Evolutionary conservation across 2,113 vertebrate species (phyloP).

Genomic region (Verasper variegatus): DNA sequence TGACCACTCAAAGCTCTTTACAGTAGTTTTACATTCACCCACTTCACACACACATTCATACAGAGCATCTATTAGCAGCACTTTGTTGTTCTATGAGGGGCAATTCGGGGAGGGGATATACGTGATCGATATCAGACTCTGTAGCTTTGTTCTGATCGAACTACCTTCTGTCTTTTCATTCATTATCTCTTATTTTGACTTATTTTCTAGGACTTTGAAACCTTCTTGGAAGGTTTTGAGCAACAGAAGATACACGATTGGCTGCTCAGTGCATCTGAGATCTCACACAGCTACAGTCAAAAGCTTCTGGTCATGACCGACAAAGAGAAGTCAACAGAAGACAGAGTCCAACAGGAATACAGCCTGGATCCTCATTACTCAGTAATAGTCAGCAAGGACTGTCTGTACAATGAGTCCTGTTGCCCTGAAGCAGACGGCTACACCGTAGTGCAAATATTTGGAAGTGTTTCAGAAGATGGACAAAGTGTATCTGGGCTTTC

Average conservation of each 20-base stretch:
- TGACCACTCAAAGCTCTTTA: no score
- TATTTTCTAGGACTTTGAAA: constrained; percentile 29
- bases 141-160: no score
- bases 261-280: constrained; percentile 47
- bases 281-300: constrained; percentile 41
- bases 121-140: no score
- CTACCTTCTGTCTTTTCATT: no score
- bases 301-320: constrained; percentile 59
- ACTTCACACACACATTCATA: no score
- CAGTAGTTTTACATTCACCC: no score
- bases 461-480: constrained; percentile 39
- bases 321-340: constrained; percentile 26
- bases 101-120: no score
- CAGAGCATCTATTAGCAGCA: no score
- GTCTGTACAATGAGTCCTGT: constrained; percentile 40
- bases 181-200: no score
- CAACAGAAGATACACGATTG: constrained; percentile 23
- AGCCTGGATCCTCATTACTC: constrained; percentile 55
- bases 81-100: no score
- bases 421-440: constrained; percentile 9
- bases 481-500: constrained; percentile 46
- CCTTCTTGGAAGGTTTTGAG: constrained; percentile 23
- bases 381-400: constrained; percentile 22
- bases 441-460: constrained; percentile 53
- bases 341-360: constrained; percentile 50